A percentile compares a stretch with the other conserved stretches of the same genome.
Conservation (phyloP, 2,113 vertebrate species). For the Pedionomus torquatus region DNA sequence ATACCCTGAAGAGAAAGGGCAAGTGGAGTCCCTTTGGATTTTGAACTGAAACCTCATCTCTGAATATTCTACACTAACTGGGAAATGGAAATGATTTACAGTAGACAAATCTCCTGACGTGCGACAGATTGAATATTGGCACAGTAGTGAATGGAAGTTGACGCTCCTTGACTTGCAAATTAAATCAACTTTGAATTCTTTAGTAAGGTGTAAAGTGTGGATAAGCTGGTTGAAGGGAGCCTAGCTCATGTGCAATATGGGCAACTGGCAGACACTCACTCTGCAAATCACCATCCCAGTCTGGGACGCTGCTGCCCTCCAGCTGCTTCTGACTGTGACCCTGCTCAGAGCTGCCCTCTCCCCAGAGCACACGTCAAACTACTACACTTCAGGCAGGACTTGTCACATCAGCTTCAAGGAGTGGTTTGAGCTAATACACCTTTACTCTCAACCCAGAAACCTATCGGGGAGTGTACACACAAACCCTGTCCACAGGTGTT, state of each 20-base stretch:
- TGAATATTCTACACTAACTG: neutral
- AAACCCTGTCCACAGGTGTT: rapidly evolving
- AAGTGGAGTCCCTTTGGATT: neutral
- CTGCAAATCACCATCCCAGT: neutral
- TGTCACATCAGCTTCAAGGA: neutral
- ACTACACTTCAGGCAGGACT: neutral
- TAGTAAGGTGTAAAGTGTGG: neutral
- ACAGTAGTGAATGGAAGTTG: neutral
- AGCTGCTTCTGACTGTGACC: neutral
- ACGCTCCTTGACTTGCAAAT: neutral
- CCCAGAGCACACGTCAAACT: neutral
- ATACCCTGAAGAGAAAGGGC: neutral
- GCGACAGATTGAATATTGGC: neutral
- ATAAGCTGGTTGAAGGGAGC: neutral
- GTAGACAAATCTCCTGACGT: neutral
- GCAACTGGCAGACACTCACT: neutral
- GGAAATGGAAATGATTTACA: neutral
- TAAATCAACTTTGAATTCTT: neutral
- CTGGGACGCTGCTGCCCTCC: slow-evolving; percentile 2
- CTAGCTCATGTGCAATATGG: neutral
- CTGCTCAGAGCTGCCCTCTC: neutral
- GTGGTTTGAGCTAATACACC: neutral
- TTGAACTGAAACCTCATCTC: neutral
- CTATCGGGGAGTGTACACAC: rapidly evolving
- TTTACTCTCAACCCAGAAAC: neutral